phyloP scores from a whole-genome alignment of 2,888 invertebrate genomes.

The Diaperis boleti region DNA sequence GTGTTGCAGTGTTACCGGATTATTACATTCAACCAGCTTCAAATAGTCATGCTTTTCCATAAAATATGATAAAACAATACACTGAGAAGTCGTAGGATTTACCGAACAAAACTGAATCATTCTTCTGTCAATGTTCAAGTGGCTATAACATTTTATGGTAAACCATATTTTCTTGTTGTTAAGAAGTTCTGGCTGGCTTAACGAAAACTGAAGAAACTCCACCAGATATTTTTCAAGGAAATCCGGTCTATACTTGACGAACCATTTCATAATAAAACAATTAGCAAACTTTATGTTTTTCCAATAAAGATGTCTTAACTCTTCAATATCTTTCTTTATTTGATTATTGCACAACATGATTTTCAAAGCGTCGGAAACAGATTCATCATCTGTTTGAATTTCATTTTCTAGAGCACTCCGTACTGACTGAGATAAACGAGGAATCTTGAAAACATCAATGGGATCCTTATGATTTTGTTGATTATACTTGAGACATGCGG shows the following conservation, averaged over 20 bases:
- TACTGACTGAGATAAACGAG: slow-evolving; percentile 2
- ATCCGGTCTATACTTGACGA: slow-evolving; percentile 2
- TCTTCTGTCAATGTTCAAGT: neutral
- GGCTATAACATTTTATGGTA: neutral
- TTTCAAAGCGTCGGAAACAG: slow-evolving; percentile 1
- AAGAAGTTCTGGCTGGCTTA: neutral
- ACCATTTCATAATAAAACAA: neutral
- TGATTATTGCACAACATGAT: neutral
- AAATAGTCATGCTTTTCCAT: neutral
- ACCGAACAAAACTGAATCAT: neutral
- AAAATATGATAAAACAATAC: neutral
- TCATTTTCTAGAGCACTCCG: neutral
- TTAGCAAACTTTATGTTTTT: neutral
- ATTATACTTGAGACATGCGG: neutral
- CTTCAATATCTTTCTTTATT: neutral
- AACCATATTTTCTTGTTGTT: slow-evolving; percentile 3
- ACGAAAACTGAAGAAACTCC: neutral
- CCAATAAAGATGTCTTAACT: slow-evolving; percentile 3
- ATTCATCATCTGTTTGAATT: neutral
- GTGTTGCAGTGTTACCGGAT: neutral
- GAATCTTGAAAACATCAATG: neutral
- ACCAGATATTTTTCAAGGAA: neutral
- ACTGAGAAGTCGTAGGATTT: neutral
- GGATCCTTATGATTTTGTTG: neutral
- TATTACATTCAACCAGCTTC: neutral